A percentile compares a stretch with the other conserved stretches of the same genome.
These are phyloP conservation scores for Leucopsar rothschildi DNA, from an alignment of 2,113 vertebrate genomes.

Conservation along the genomic window DNA sequence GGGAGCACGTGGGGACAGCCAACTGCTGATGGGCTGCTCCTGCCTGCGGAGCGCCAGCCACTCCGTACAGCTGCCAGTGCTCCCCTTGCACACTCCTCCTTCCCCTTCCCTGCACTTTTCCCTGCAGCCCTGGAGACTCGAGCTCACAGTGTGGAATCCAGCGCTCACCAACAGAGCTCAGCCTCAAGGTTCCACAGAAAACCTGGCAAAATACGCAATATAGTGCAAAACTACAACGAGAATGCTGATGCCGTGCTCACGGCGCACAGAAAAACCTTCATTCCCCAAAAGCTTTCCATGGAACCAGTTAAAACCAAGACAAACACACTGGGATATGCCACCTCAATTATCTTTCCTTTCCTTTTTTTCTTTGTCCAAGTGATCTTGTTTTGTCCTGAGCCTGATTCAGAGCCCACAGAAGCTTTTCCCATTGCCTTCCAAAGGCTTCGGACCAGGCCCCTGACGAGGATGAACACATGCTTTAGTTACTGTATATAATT, in stretches of 20 bases:
- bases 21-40: background rate
- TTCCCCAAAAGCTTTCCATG: constrained; percentile 9
- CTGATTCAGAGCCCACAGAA: background rate
- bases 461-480: background rate
- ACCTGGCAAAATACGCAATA: constrained; percentile 11
- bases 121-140: background rate
- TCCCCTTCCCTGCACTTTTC: background rate
- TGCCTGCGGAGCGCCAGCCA: background rate
- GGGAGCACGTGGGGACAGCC: background rate
- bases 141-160: background rate
- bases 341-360: background rate
- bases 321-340: background rate
- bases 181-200: background rate
- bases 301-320: background rate
- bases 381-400: background rate
- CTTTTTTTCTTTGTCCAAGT: background rate
- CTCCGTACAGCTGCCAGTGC: background rate
- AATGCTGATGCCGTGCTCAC: background rate
- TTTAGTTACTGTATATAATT: constrained; percentile 29
- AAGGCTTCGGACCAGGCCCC: background rate
- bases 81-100: background rate
- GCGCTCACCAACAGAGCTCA: background rate
- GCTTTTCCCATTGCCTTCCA: background rate
- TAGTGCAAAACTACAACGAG: constrained; percentile 68
- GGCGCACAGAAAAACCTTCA: background rate